Base-by-base conservation (phyloP, 2,888 invertebrate genomes). In the Subacronicta megacephala region DNA sequence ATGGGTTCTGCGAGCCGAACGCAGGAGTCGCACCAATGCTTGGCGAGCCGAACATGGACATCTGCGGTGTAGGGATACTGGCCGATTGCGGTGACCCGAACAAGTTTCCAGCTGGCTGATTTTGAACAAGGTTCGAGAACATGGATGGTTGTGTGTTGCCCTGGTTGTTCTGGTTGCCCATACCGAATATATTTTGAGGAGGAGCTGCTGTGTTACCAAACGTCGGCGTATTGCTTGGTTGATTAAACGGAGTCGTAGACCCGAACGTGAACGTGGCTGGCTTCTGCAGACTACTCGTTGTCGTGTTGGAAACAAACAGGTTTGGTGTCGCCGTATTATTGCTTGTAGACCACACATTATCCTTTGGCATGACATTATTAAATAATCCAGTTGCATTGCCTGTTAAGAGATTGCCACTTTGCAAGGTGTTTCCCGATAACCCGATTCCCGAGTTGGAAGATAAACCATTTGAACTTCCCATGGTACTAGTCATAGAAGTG, bases 211-310 rank as follows among this genome's bases (percentile, higher is more conserved):
- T 72, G 47, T 56, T 74, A 17, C 87, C 86, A 46, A 89, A 89
- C 1, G 79, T 59, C 0, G 84, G 65, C 6, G 83, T 54, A 12
- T 77, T 37, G 37, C 47, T 78, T 43, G 58, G 70, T 3, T 80
- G 40, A 38, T 78, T 84, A 40, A 88, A 88, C 5, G 82, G 72
- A 23, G 81, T 79, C n/a, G 81, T 61, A 3, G 82, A 72, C 2
- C 89, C 89, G 54, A 92, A 92, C 3, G 83, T 67, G 59, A 90
- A 91, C 0, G 85, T 43, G 0, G 81, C 62, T 2, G 88, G 80
- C 41, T 88, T 89, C 52, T 81, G 87, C 12, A 77, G 38, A 33
- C 45, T 77, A 58, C 68, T 87, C 7, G 78, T 42, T 0, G 79
- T 38, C 7, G 81, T 52, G 53, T 72, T 85, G 7, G 87, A 52